Percentiles rank a stretch among this genome's conserved stretches.
Conservation (phyloP, 2,113 vertebrate species). For the Ginglymostoma cirratum region DNA sequence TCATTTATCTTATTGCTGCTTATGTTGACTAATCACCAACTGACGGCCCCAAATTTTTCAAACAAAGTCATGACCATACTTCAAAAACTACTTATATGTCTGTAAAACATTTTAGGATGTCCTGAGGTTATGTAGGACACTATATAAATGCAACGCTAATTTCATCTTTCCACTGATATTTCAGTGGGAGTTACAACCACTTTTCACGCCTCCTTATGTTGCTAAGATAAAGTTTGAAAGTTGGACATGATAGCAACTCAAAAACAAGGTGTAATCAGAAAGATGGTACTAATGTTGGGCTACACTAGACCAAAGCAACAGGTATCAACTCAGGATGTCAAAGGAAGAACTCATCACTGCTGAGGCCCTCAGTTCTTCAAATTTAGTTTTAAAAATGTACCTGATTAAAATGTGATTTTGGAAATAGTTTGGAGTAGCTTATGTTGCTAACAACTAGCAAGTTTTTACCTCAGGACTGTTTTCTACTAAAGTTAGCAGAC, state of each 20-base stretch:
- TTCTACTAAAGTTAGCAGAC: not conserved
- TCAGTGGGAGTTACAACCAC: too few species aligned
- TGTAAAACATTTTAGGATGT: too few species aligned
- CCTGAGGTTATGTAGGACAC: too few species aligned
- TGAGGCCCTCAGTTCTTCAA: not conserved
- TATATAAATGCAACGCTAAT: too few species aligned
- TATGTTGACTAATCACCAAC: not conserved
- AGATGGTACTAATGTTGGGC: not conserved
- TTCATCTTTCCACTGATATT: too few species aligned
- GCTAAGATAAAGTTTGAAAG: too few species aligned
- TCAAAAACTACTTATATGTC: not conserved
- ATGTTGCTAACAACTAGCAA: not conserved
- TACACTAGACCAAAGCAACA: not conserved
- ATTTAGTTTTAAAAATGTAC: not conserved
- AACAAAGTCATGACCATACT: not conserved
- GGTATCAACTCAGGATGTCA: not conserved
- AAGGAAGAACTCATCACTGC: not conserved
- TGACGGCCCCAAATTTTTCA: not conserved
- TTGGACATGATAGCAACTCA: not conserved
- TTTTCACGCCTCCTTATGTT: too few species aligned
- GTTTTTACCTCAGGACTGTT: not conserved
- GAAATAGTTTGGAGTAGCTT: not conserved
- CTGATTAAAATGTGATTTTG: not conserved
- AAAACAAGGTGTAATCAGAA: not conserved
- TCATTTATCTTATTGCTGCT: not conserved